These are phyloP conservation scores for Furcula furcula DNA, from an alignment of 2,888 invertebrate species.

Conservation along the genomic window DNA sequence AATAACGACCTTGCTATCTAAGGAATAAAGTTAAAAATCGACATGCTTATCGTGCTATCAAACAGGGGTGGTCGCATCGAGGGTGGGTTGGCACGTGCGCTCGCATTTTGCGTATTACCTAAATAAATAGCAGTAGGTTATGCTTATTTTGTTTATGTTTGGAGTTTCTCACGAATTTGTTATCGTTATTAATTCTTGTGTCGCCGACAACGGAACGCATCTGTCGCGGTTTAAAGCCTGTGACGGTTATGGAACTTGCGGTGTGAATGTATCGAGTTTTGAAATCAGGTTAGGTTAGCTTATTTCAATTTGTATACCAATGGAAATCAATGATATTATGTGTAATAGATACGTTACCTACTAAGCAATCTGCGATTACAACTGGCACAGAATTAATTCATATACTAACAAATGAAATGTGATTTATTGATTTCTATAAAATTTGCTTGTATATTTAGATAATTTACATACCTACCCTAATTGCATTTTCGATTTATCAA, in stretches of 20 bases:
- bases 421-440: no score
- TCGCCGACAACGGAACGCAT: constrained; percentile 10
- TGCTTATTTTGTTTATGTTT: constrained; percentile 54
- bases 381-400: no score
- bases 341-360: no score
- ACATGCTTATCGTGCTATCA: constrained; percentile 8
- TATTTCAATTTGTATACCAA: no score
- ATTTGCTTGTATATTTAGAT: no score
- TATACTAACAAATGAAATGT: no score
- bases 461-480: no score
- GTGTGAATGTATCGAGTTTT: constrained; percentile 1
- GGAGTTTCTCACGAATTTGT: constrained; percentile 66
- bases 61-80: constrained; percentile 32
- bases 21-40: constrained; percentile 35
- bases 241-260: constrained; percentile 2
- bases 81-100: constrained; percentile 67
- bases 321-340: no score
- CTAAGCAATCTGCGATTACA: no score
- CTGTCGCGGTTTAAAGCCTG: constrained; percentile 8
- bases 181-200: constrained; percentile 37
- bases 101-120: constrained; percentile 75
- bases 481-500: no score
- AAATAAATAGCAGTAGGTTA: constrained; percentile 69
- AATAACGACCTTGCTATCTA: constrained; percentile 16
- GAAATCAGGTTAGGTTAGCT: background rate